phyloP scores from a whole-genome alignment of 2,888 invertebrate species.

The Galerucella calmariensis region DNA sequence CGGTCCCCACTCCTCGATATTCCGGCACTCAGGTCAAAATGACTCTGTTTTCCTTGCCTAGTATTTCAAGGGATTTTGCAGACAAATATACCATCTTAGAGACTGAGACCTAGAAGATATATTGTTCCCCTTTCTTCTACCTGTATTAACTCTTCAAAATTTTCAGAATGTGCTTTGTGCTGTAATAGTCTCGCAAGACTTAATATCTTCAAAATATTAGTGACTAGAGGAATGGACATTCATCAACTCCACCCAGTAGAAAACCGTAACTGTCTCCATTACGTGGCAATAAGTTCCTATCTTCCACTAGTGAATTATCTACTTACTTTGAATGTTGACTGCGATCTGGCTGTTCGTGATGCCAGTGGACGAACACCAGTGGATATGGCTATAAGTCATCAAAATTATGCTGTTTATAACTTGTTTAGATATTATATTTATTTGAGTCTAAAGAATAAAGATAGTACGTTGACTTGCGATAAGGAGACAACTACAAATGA shows the following conservation, averaged over 20 bases:
- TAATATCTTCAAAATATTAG: slow-evolving; percentile 41
- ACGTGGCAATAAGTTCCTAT: slow-evolving; percentile 48
- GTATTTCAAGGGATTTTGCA: no score
- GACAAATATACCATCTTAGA: no score
- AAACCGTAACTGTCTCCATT: slow-evolving; percentile 49
- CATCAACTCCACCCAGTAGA: slow-evolving; percentile 46
- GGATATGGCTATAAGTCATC: slow-evolving; percentile 46
- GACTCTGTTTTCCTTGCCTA: no score
- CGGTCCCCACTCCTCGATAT: no score
- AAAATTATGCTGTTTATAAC: slow-evolving; percentile 14
- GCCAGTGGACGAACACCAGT: slow-evolving; percentile 43
- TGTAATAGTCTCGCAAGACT: slow-evolving; percentile 38
- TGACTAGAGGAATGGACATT: slow-evolving; percentile 42
- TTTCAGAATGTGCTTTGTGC: slow-evolving; percentile 48
- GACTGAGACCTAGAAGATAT: no score
- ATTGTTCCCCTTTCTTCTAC: no score
- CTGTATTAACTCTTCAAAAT: neutral
- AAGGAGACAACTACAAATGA: neutral
- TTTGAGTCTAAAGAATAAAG: neutral
- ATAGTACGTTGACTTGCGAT: neutral
- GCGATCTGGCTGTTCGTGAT: slow-evolving; percentile 6
- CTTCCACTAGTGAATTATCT: slow-evolving; percentile 46
- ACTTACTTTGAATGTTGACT: slow-evolving; percentile 25
- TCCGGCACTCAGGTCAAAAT: no score
- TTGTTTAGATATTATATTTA: slow-evolving; percentile 1